Evolutionary conservation across 2,888 invertebrate species (phyloP).

Genomic region (Macaria notata): DNA sequence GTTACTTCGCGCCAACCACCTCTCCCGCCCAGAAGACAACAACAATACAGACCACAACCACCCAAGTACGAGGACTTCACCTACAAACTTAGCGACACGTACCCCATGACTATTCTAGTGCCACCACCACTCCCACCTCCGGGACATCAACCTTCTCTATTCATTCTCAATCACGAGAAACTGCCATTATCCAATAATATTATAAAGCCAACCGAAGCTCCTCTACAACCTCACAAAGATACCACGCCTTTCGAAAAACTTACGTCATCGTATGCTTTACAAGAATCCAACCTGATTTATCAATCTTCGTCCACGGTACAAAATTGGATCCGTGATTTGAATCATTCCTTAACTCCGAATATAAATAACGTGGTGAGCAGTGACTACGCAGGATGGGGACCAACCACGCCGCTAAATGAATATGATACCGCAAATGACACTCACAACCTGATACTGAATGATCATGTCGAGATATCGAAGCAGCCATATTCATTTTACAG

Average conservation of each 20-base stretch:
- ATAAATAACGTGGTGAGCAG: constrained; percentile 61
- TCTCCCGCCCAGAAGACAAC: constrained; percentile 42
- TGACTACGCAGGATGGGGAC: constrained; percentile 78
- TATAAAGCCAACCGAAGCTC: constrained; percentile 44
- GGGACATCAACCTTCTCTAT: constrained; percentile 63
- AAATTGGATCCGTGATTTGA: constrained; percentile 65
- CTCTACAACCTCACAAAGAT: constrained; percentile 41
- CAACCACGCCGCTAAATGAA: constrained; percentile 67
- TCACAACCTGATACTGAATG: constrained; percentile 64
- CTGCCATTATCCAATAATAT: constrained; percentile 38
- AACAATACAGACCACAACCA: constrained; percentile 49
- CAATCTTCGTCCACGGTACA: constrained; percentile 82
- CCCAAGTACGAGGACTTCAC: constrained; percentile 77
- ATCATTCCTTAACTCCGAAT: constrained; percentile 53
- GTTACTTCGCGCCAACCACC: constrained; percentile 74
- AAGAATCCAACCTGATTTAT: constrained; percentile 85
- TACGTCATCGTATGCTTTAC: constrained; percentile 76
- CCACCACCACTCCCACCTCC: constrained; percentile 85
- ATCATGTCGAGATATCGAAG: constrained; percentile 49
- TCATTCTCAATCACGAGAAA: constrained; percentile 55
- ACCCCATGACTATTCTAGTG: constrained; percentile 86
- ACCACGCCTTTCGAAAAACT: constrained; percentile 45
- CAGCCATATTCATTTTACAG: constrained; percentile 66
- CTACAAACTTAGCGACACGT: constrained; percentile 77
- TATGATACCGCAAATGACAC: constrained; percentile 58